phyloP scores from a whole-genome alignment of 2,797 vertebrate species.

The Sebastes ruberrimus region DNA sequence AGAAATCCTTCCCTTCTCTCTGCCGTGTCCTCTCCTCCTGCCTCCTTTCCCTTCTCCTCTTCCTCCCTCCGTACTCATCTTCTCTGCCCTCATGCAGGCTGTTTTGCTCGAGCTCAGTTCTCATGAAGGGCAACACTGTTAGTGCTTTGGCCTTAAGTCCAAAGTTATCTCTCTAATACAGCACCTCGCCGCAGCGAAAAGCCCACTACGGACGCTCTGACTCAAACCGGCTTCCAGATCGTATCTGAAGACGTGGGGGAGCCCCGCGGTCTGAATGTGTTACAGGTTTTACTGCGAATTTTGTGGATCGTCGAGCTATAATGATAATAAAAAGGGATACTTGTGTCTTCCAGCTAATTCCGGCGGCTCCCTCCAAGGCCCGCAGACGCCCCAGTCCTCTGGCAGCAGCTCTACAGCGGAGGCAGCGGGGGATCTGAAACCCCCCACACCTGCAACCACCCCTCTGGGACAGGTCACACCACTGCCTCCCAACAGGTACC shows the following conservation, averaged over 20 bases:
- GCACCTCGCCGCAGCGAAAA: slow-evolving; percentile 46
- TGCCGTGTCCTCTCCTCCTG: not conserved
- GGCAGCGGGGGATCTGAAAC: slow-evolving; percentile 92
- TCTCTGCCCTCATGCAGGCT: slow-evolving; percentile 17
- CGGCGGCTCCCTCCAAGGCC: slow-evolving; percentile 96
- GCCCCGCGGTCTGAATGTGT: slow-evolving; percentile 25
- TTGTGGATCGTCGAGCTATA: not conserved
- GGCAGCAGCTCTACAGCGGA: slow-evolving; percentile 97
- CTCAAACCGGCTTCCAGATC: slow-evolving; percentile 38
- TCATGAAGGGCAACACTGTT: slow-evolving; percentile 45
- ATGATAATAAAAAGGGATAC: slow-evolving; percentile 8
- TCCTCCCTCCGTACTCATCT: slow-evolving; percentile 21
- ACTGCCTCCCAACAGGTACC: slow-evolving; percentile 74
- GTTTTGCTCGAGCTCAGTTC: slow-evolving; percentile 41
- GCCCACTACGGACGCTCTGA: slow-evolving; percentile 28
- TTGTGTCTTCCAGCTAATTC: slow-evolving; percentile 88
- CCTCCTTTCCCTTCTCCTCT: not conserved
- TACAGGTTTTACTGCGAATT: slow-evolving; percentile 13
- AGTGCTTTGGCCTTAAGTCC: slow-evolving; percentile 63
- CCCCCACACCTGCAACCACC: slow-evolving; percentile 94
- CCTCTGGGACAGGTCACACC: slow-evolving; percentile 93
- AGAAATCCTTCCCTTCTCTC: slow-evolving; percentile 13
- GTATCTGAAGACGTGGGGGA: slow-evolving; percentile 36
- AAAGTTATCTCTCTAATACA: slow-evolving; percentile 60
- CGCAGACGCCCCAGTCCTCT: slow-evolving; percentile 96